Base-by-base conservation (phyloP, 2,797 vertebrate genomes). In the Iguana delicatissima region DNA sequence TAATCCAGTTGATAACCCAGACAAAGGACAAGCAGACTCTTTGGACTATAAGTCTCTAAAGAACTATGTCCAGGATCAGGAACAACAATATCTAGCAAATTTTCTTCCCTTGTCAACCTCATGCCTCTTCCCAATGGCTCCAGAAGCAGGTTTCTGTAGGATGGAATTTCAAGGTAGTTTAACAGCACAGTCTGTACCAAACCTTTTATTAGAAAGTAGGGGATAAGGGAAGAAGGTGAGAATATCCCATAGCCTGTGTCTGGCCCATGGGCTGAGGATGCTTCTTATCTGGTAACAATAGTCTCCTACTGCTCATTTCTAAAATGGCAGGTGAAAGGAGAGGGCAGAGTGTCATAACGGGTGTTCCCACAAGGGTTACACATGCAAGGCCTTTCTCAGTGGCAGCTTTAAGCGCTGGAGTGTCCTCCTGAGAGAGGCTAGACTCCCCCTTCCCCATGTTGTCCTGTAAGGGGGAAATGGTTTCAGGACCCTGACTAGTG, bases 1-100 rank as follows among this genome's bases (percentile, higher is more conserved):
- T 95, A 92, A 96, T 80, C 82, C 76, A 87, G 92, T 95, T 62
- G 92, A 42, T 0, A 87, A 89, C 86, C 87, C 57, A 92, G 87
- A 93, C 85, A 62, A 93, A 94, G 92, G 93, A 90, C 76, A 94
- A 50, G 67, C 50, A 22, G 0, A 1, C 55, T 82, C 64, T 26
- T 1, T 73, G 10, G 0, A 32, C 57, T 35, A 20, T 35, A 69
- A 24, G 16, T 2, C 69, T 69, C 69, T 80, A 22, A 73, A 72
- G 64, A 82, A 89, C 80, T n/a, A 42, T 10, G 20, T 82, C n/a
- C 64, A 64, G 18, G 62, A 24, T 24, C 62, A 64, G 62, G 9
- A 64, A 64, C 62, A 64, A 67, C 64, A n/a, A 72, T 5, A 1
- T 1, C 38, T 46, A 38, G 24, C 38, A 67, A 46, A 13, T 85